phyloP scores from a whole-genome alignment of 1,140 invertebrate genomes.

The Mercenaria mercenaria region DNA sequence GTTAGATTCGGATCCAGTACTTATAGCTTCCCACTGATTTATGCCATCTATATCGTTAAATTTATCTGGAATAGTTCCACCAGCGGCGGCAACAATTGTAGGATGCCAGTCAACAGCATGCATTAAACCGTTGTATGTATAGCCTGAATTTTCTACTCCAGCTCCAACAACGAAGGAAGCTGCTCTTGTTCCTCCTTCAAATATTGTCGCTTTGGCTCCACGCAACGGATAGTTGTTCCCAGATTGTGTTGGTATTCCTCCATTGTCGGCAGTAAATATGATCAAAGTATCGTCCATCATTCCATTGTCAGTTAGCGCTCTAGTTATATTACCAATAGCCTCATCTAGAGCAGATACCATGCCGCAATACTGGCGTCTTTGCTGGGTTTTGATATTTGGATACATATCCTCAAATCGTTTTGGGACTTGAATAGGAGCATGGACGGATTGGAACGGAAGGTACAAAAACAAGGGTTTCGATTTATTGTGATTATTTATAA shows the following conservation, averaged over 20 bases:
- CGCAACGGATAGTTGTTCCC: slow-evolving; percentile 78
- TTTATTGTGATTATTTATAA: not conserved
- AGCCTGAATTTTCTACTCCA: slow-evolving; percentile 64
- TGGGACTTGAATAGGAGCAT: slow-evolving; percentile 17
- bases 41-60: slow-evolving; percentile 69
- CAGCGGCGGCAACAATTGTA: slow-evolving; percentile 15
- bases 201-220: slow-evolving; percentile 76
- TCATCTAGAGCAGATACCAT: slow-evolving; percentile 87
- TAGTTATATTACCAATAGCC: slow-evolving; percentile 85
- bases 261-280: slow-evolving; percentile 72
- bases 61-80: not conserved
- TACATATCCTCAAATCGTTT: slow-evolving; percentile 46
- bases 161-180: slow-evolving; percentile 72
- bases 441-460: slow-evolving; percentile 35
- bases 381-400: slow-evolving; percentile 56
- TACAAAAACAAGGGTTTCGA: not conserved
- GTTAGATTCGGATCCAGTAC: not conserved
- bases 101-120: slow-evolving; percentile 32
- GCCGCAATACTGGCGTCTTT: slow-evolving; percentile 70
- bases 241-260: slow-evolving; percentile 74
- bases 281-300: too few species aligned
- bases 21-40: slow-evolving; percentile 67
- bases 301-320: slow-evolving; percentile 83
- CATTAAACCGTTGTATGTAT: slow-evolving; percentile 65
- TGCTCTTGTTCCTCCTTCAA: slow-evolving; percentile 78